Evolutionary conservation across 2,888 invertebrate genomes (phyloP).

Genomic region (Ypsolopha sequella): DNA sequence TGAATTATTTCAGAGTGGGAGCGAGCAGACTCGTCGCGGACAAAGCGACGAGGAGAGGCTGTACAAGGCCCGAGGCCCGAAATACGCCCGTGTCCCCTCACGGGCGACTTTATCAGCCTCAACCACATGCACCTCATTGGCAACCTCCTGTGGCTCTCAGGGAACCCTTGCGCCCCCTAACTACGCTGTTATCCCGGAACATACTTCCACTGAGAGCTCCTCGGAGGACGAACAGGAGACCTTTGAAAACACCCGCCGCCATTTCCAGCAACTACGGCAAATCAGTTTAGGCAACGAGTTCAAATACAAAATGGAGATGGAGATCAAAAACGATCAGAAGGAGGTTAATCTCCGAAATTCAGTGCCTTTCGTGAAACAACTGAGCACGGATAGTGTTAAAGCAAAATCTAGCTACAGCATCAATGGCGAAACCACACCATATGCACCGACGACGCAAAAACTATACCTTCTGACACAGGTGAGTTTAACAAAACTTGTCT

Average conservation of each 20-base stretch:
- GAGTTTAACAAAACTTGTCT: slow-evolving; percentile 11
- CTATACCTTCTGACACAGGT: slow-evolving; percentile 60
- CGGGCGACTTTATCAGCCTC: slow-evolving; percentile 68
- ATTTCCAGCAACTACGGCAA: slow-evolving; percentile 73
- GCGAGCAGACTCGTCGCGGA: slow-evolving; percentile 49
- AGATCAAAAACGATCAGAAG: slow-evolving; percentile 65
- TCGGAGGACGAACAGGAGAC: slow-evolving; percentile 67
- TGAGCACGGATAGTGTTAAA: slow-evolving; percentile 71
- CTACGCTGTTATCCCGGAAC: slow-evolving; percentile 55
- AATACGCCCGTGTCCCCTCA: slow-evolving; percentile 62
- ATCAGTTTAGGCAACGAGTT: slow-evolving; percentile 74
- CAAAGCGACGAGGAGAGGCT: slow-evolving; percentile 59
- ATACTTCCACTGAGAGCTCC: slow-evolving; percentile 55
- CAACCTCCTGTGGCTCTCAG: slow-evolving; percentile 62
- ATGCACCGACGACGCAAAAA: slow-evolving; percentile 67
- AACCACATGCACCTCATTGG: slow-evolving; percentile 73
- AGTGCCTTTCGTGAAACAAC: slow-evolving; percentile 73
- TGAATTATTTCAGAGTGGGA: slow-evolving; percentile 47
- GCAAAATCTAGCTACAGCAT: slow-evolving; percentile 59
- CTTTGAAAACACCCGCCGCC: slow-evolving; percentile 68
- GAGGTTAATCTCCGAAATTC: slow-evolving; percentile 72
- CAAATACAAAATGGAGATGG: slow-evolving; percentile 75
- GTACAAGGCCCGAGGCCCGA: slow-evolving; percentile 49
- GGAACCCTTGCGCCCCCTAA: slow-evolving; percentile 54
- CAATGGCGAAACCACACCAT: slow-evolving; percentile 54